Percentiles rank a stretch among this genome's conserved stretches.
Evolutionary conservation across 2,797 vertebrate species (phyloP).

Genomic region (Argyrosomus regius): DNA sequence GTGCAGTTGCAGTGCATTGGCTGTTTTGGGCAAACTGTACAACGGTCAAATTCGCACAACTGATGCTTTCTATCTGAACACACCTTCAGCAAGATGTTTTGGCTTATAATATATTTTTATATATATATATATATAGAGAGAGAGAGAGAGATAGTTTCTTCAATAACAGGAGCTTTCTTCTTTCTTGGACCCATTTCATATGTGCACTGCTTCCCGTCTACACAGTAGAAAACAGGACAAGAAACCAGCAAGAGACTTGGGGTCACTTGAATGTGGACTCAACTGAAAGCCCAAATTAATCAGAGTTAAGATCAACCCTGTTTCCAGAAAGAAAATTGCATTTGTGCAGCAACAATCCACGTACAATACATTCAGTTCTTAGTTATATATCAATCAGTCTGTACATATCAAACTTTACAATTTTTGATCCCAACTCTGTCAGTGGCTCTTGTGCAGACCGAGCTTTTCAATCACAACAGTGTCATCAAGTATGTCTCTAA

Average conservation of each 20-base stretch:
- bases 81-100: slow-evolving; percentile 25
- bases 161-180: slow-evolving; percentile 1
- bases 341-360: slow-evolving; percentile 72
- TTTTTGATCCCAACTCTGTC: slow-evolving; percentile 32
- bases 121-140: neutral
- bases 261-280: slow-evolving; percentile 37
- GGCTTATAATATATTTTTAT: neutral
- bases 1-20: neutral
- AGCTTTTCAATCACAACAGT: slow-evolving; percentile 8
- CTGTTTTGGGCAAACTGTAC: neutral
- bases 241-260: slow-evolving; percentile 14
- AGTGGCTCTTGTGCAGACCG: slow-evolving; percentile 1
- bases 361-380: slow-evolving; percentile 79
- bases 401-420: slow-evolving; percentile 44
- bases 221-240: slow-evolving; percentile 74
- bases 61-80: slow-evolving; percentile 16
- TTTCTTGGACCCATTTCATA: slow-evolving; percentile 13
- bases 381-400: slow-evolving; percentile 58
- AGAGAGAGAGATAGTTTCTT: neutral
- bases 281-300: slow-evolving; percentile 47
- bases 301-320: slow-evolving; percentile 47
- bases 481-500: neutral
- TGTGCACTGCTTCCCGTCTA: slow-evolving; percentile 58
- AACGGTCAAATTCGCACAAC: neutral
- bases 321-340: slow-evolving; percentile 52